Evolutionary conservation across 2,888 invertebrate genomes (phyloP), one percentile per base, ranked within the genome.

Genomic region (Aphodius sticticus): DNA sequence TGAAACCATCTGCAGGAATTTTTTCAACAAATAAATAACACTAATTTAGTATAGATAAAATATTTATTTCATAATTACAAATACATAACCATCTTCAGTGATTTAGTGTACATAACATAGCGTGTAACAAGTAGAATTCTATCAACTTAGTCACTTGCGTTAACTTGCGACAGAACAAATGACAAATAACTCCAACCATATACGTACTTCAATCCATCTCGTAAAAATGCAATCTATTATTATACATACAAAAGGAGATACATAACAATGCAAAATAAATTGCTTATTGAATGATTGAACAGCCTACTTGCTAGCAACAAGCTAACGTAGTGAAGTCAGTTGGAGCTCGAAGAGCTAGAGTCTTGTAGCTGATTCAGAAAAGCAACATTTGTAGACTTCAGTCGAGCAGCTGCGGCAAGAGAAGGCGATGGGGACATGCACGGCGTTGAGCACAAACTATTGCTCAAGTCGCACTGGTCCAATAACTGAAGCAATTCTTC

Each of bases 381-480:
- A 37, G 93, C 91, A 78, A 93, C 91, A 84, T 93, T 93, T 85
- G 92, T 92, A 6, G 93, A 91, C 86, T 91, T 92, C 84, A 92
- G 88, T 69, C 90, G 88, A 0, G 90, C 90, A 82, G 91, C 89
- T 72, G 91, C 90, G 80, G 89, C 91, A 37, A 79, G 70, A n/a
- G 79, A 77, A 15, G 78, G 88, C 1, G 92, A 92, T 0, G 94
- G 93, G 79, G 95, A 96, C 84, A 95, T 92, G 84, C 95, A 96
- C 82, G 96, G 97, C 0, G 94, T 95, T 4, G 94, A 94, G 85
- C 93, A 92, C 80, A 94, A 91, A 81, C 95, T 95, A 88, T 94
- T 95, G 87, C 95, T 96, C 82, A 99, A 92, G 89, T 99, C 99
- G 90, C 98, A 98, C 84, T 97, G 97, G 84, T 99, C 97, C 83